Percentiles rank a stretch among this genome's conserved stretches.
phyloP scores from a whole-genome alignment of 2,113 vertebrate species.

The Brevimyrus niger region DNA sequence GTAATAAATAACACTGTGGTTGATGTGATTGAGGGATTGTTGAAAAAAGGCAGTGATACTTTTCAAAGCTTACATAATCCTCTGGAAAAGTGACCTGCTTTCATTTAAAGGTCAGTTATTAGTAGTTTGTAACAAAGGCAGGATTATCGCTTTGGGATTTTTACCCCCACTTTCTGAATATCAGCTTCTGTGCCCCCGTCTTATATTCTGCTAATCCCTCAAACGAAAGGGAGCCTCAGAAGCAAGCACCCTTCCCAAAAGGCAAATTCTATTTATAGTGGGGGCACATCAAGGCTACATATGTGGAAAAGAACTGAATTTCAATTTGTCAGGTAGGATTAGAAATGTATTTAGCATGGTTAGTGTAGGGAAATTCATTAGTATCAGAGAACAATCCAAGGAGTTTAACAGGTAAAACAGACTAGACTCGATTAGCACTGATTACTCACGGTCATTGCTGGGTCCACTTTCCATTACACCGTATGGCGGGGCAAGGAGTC shows the following conservation, averaged over 20 bases:
- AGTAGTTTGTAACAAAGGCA: background rate
- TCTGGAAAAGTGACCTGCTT: background rate
- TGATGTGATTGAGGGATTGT: background rate
- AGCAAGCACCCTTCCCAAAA: conserved; percentile 33
- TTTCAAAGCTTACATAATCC: background rate
- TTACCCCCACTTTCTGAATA: background rate
- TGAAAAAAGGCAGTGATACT: background rate
- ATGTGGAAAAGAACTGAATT: background rate
- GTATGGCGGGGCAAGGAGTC: conserved; percentile 88
- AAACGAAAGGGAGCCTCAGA: conserved; percentile 27
- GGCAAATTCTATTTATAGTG: conserved; percentile 38
- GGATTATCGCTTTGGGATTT: background rate
- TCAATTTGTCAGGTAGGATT: background rate
- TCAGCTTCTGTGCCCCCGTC: background rate
- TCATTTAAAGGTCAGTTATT: conserved; percentile 8
- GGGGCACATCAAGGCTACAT: background rate
- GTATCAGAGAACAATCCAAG: background rate
- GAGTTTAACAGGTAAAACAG: background rate
- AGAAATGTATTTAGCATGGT: background rate
- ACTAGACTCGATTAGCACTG: background rate
- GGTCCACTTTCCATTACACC: conserved; percentile 90
- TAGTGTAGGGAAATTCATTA: background rate
- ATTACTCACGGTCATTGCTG: conserved; percentile 83
- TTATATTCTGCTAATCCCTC: background rate
- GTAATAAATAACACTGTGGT: background rate